Evolutionary conservation across 2,888 invertebrate genomes (phyloP), one percentile per base, ranked within the genome.

Genomic region (Athalia rosae): DNA sequence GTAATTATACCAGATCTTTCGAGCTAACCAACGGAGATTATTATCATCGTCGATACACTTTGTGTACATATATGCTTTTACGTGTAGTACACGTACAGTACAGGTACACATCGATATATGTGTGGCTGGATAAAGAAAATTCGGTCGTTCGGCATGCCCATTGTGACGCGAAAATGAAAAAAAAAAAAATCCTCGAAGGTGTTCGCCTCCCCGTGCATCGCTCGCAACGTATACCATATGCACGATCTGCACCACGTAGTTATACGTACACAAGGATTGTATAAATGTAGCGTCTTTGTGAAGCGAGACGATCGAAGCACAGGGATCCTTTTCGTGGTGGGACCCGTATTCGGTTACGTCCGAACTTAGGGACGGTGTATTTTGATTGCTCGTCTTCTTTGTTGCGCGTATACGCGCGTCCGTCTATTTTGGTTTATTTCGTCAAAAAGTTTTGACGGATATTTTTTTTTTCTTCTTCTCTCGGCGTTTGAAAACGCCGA

Each of bases 1-100:
- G 85, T 88, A 88, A 87, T 88, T 88, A 88, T 87, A 86, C 84
- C 82, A 85, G 83, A 83, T 85, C 82, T 66, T 81, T 28, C 28
- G 28, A 28, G 28, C 79, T 81, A 85, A 85, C 85, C 85, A 85
- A 84, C 83, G 83, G 83, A 28, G 28, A 2, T 28, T 28, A 82
- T 84, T 82, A 80, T 85, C 85, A 84, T 86, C 86, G 85, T 85
- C 83, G 85, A 85, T 85, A 84, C 85, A 85, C 81, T 84, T 82
- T 28, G 28, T 28, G n/a, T n/a, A n/a, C n/a, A n/a, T n/a, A 81
- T 71, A 71, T 56, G 58, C 45, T 58, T 71, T 71, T 58, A 71
- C 43, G 45, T 56, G 48, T n/a, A 67, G 11, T 53, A 50, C 67
- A 67, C 67, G 67, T 58, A 43, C 45, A 71, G 71, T 59, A 71